Evolutionary conservation across 2,888 invertebrate species (phyloP), one percentile per base, ranked within the genome.

Genomic region (Desoria tigrina): DNA sequence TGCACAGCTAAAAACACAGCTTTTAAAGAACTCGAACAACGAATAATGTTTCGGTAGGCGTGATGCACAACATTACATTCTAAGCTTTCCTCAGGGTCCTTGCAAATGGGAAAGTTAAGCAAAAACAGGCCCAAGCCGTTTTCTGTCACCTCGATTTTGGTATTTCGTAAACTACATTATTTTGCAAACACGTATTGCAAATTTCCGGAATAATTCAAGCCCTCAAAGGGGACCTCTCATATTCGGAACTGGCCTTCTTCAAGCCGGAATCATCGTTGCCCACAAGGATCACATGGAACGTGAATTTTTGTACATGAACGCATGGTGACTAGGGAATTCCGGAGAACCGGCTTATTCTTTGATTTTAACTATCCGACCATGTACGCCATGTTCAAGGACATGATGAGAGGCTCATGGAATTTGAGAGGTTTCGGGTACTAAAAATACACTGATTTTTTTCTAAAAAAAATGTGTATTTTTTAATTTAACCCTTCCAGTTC

Each of bases 291-390:
- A 65, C 39, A 37, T 68, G 3, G 68, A 68, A 42, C 39, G 68
- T n/a, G 68, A 68, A 26, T 68, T 68, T 54, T 32, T 68, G 3
- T 68, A 65, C 42, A 68, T 68, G 68, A 61, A 68, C 42, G 68
- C 68, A 11, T 68, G 68, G 68, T 61, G 11, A 65, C 65, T 2
- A 45, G 55, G 14, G 65, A 65, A 28, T 68, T 68, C 53, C 42
- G 68, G 14, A 60, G 62, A 28, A 32, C 68, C 4, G 68, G 68
- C 21, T 50, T 68, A 7, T 65, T 68, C 26, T 68, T 68, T 62
- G 65, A 68, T 27, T 68, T 68, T 49, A 61, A 68, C 37, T 65
- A 68, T 45, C 68, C 68, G 1, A 68, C 68, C 11, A 68, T 68
- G 21, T 65, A 68, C 51, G 49, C 32, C 37, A 62, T 68, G 65